These are phyloP conservation scores for Achlya flavicornis DNA, from an alignment of 2,888 invertebrate species.

Conservation along the genomic window DNA sequence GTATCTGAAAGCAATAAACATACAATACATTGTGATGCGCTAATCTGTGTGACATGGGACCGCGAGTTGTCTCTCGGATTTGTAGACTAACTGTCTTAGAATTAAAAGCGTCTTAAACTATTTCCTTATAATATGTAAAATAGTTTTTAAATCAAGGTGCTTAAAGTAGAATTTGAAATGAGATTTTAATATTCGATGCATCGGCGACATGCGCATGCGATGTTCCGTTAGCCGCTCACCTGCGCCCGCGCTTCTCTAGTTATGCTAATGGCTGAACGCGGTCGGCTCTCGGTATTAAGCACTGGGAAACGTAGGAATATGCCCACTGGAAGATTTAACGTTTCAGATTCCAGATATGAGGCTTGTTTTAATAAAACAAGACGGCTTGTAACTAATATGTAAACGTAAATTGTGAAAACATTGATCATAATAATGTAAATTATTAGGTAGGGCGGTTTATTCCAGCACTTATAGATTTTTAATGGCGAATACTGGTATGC, in stretches of 20 bases:
- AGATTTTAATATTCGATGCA: conserved; percentile 54
- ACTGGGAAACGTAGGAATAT: conserved; percentile 57
- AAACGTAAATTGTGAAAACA: not conserved
- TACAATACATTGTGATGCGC: conserved; percentile 68
- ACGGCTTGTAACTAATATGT: not conserved
- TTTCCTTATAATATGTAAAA: conserved; percentile 38
- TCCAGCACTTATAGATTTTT: too few species aligned
- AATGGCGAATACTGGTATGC: not conserved
- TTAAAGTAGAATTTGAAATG: conserved; percentile 64
- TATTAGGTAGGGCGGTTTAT: not conserved
- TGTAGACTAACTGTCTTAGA: conserved; percentile 62
- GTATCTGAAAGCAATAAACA: conserved; percentile 63
- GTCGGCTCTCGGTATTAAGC: conserved; percentile 58
- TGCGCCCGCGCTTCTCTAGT: conserved; percentile 80
- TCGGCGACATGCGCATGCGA: conserved; percentile 62
- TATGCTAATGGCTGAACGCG: conserved; percentile 76
- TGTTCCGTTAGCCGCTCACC: conserved; percentile 80
- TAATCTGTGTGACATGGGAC: conserved; percentile 69
- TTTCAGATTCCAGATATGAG: conserved; percentile 24
- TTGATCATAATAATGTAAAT: not conserved
- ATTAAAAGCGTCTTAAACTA: conserved; percentile 46
- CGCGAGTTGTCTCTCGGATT: conserved; percentile 65
- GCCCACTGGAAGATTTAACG: conserved; percentile 50
- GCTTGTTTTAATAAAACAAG: conserved; percentile 2
- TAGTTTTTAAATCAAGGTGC: conserved; percentile 46